These are phyloP conservation scores for Orussus abietinus DNA, from an alignment of 1,140 invertebrate species.

Conservation along the genomic window DNA sequence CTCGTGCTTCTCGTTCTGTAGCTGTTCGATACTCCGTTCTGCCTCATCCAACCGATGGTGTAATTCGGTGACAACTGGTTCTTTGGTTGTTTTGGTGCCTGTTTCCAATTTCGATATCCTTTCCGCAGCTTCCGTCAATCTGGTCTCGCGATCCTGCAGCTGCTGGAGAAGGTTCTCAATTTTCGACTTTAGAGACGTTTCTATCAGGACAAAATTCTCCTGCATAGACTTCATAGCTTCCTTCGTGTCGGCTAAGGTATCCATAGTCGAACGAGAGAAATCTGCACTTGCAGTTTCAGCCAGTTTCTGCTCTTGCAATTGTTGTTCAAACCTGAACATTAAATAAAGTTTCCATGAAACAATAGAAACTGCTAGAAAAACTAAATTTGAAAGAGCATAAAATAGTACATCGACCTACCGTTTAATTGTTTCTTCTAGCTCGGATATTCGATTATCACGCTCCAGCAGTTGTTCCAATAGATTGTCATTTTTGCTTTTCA, in stretches of 20 bases:
- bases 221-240: constrained; percentile 60
- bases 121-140: constrained; percentile 38
- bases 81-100: constrained; percentile 27
- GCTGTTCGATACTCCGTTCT: constrained; percentile 31
- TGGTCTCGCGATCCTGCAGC: constrained; percentile 38
- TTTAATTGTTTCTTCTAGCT: constrained; percentile 40
- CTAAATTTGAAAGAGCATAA: constrained; percentile 9
- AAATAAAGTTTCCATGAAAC: constrained; percentile 9
- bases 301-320: constrained; percentile 33
- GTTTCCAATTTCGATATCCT: constrained; percentile 38
- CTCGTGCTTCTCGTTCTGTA: constrained; percentile 43
- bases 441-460: constrained; percentile 57
- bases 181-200: constrained; percentile 47
- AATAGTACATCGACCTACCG: constrained; percentile 26
- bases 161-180: constrained; percentile 45
- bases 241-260: constrained; percentile 55
- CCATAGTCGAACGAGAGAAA: constrained; percentile 47
- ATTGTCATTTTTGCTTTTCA: constrained; percentile 63
- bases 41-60: constrained; percentile 35
- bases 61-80: constrained; percentile 30
- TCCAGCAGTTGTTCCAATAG: constrained; percentile 52
- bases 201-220: constrained; percentile 56
- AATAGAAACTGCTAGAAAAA: constrained; percentile 5
- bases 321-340: constrained; percentile 33
- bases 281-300: constrained; percentile 33